Evolutionary conservation across 2,797 vertebrate genomes (phyloP).

Genomic region (Anisognathus igniventris): DNA sequence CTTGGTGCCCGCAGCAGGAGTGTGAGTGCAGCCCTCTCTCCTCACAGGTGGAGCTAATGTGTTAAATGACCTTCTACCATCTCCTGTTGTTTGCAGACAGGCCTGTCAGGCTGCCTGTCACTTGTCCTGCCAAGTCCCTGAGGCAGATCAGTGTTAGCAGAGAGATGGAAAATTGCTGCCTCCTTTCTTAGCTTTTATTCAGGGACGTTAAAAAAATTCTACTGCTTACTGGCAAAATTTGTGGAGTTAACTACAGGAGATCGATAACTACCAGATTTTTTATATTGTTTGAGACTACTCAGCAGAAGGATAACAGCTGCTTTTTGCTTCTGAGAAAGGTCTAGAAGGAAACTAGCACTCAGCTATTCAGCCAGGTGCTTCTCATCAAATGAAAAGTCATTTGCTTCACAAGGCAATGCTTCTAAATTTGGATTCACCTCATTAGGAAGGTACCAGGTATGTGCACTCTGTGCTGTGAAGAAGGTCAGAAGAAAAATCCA

Average conservation of each 20-base stretch:
- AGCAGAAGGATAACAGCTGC: not conserved
- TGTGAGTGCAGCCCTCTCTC: rapidly evolving
- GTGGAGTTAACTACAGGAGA: not conserved
- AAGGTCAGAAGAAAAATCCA: not conserved
- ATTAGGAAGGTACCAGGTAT: not conserved
- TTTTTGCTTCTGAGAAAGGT: not conserved
- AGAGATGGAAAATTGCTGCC: not conserved
- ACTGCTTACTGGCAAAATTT: not conserved
- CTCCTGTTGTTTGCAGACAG: not conserved
- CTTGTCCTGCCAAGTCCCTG: not conserved
- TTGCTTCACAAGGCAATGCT: not conserved
- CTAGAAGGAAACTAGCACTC: not conserved
- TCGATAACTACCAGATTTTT: not conserved
- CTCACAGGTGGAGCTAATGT: not conserved
- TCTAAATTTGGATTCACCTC: not conserved
- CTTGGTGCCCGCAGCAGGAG: not conserved
- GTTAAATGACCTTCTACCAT: not conserved
- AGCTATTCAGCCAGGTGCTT: not conserved
- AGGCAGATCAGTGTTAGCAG: not conserved
- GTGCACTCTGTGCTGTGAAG: not conserved
- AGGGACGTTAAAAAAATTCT: not conserved
- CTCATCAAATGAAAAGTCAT: not conserved
- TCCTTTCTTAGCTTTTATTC: not conserved
- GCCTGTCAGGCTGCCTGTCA: not conserved
- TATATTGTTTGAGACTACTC: not conserved